These are phyloP conservation scores for Volucella inanis DNA, from an alignment of 2,888 invertebrate species.

Conservation along the genomic window DNA sequence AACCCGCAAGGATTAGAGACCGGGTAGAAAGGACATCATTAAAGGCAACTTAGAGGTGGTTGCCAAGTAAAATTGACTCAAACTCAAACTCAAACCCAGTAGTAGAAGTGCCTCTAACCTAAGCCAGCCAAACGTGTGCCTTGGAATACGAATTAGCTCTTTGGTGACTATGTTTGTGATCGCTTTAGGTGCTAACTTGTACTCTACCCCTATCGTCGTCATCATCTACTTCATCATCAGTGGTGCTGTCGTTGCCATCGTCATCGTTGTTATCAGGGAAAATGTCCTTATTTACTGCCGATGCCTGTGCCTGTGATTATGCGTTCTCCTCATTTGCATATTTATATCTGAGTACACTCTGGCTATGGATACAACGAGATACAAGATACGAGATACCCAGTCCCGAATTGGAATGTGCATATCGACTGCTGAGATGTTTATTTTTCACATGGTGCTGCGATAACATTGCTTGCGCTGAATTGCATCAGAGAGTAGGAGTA, in stretches of 20 bases:
- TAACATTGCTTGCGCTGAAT: constrained; percentile 61
- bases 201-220: constrained; percentile 4
- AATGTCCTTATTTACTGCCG: neutral
- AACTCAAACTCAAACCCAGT: constrained; percentile 1
- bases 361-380: constrained; percentile 10
- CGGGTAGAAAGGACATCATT: constrained; percentile 63
- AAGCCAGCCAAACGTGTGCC: constrained; percentile 47
- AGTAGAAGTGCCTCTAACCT: constrained; percentile 5
- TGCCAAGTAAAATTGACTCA: constrained; percentile 21
- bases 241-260: constrained; percentile 11
- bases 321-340: constrained; percentile 71
- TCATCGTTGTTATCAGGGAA: constrained; percentile 20
- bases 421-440: constrained; percentile 69
- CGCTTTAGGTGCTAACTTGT: constrained; percentile 47
- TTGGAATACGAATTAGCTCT: constrained; percentile 59
- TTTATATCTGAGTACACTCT: constrained; percentile 55
- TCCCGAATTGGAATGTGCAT: constrained; percentile 27
- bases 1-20: constrained; percentile 32
- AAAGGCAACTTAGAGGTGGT: constrained; percentile 48
- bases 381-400: constrained; percentile 15
- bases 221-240: constrained; percentile 22
- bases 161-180: constrained; percentile 10
- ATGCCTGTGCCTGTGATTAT: constrained; percentile 14
- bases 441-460: constrained; percentile 64
- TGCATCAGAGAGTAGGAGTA: constrained; percentile 21